These are phyloP conservation scores for Rhorus exstirpatorius DNA, from an alignment of 2,888 invertebrate species.

Conservation along the genomic window DNA sequence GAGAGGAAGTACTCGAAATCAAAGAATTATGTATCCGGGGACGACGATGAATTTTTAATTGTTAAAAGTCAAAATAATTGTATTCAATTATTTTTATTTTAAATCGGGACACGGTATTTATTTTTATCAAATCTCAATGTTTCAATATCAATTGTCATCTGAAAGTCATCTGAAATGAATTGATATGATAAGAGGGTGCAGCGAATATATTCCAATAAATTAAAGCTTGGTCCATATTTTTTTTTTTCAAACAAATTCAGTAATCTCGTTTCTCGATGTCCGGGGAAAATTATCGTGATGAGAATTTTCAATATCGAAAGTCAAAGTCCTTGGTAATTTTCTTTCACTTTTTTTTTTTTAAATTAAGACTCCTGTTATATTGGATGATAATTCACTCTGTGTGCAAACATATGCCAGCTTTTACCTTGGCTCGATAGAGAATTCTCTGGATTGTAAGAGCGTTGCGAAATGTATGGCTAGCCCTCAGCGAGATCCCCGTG, in stretches of 20 bases:
- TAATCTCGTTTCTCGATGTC: background rate
- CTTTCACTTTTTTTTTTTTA: constrained; percentile 7
- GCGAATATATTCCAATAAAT: background rate
- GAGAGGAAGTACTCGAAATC: too few relatives aligned
- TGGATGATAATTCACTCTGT: constrained; percentile 27
- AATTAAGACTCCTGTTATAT: constrained; percentile 19
- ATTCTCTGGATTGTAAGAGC: constrained; percentile 30
- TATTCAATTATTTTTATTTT: too few relatives aligned
- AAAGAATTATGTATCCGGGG: too few relatives aligned
- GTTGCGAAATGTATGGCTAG: constrained; percentile 47
- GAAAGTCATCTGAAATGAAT: too few relatives aligned
- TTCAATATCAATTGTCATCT: too few relatives aligned
- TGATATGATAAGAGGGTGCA: background rate
- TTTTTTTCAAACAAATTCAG: background rate
- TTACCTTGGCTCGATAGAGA: constrained; percentile 45
- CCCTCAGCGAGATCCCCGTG: constrained; percentile 45
- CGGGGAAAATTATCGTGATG: constrained; percentile 18
- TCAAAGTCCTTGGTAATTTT: constrained; percentile 42
- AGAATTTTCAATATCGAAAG: constrained; percentile 45
- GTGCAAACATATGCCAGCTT: constrained; percentile 4
- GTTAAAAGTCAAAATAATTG: too few relatives aligned
- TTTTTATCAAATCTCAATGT: too few relatives aligned
- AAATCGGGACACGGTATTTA: too few relatives aligned
- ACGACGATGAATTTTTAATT: too few relatives aligned
- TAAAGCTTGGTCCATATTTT: background rate